Percentiles rank a stretch among this genome's conserved stretches.
Evolutionary conservation across 2,797 vertebrate genomes (phyloP).

Genomic region (Vultur gryphus): DNA sequence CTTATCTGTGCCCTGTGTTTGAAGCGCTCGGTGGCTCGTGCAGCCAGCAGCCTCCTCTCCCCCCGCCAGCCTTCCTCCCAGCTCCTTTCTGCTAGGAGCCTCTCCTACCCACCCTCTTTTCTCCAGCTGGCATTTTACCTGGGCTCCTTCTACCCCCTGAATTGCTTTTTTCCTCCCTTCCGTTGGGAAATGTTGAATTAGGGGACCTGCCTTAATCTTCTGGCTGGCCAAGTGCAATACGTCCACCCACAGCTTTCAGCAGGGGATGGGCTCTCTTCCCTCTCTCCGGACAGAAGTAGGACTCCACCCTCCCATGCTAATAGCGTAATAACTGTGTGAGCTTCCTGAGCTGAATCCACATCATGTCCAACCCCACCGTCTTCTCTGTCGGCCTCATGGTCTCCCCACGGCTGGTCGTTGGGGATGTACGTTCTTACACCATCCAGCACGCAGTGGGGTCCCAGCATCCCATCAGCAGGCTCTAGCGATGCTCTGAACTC

Average conservation of each 20-base stretch:
- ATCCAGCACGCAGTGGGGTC: rapidly evolving
- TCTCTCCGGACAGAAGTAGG: not conserved
- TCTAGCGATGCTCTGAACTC: rapidly evolving
- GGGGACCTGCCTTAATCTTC: not conserved
- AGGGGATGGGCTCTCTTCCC: conserved; percentile 7
- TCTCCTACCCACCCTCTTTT: not conserved
- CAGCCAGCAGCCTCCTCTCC: not conserved
- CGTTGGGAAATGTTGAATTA: conserved; percentile 2
- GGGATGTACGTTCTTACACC: rapidly evolving
- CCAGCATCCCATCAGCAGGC: not conserved
- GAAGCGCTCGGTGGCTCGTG: not conserved
- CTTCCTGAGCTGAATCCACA: not conserved
- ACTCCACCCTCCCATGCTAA: not conserved
- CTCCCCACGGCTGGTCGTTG: rapidly evolving
- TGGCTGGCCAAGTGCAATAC: not conserved
- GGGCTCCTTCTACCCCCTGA: not conserved
- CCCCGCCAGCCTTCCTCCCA: not conserved
- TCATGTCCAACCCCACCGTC: not conserved
- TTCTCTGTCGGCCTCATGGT: not conserved
- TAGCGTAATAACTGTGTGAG: not conserved
- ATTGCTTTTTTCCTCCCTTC: not conserved
- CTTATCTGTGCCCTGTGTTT: not conserved
- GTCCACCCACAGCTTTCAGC: conserved; percentile 25
- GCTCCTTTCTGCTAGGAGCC: not conserved
- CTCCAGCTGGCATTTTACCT: not conserved